Evolutionary conservation across 92 coral and sea anemone genomes (phyloP), one percentile per base, ranked within the genome.

Genomic region (Hydrozoanthus gracilis): DNA sequence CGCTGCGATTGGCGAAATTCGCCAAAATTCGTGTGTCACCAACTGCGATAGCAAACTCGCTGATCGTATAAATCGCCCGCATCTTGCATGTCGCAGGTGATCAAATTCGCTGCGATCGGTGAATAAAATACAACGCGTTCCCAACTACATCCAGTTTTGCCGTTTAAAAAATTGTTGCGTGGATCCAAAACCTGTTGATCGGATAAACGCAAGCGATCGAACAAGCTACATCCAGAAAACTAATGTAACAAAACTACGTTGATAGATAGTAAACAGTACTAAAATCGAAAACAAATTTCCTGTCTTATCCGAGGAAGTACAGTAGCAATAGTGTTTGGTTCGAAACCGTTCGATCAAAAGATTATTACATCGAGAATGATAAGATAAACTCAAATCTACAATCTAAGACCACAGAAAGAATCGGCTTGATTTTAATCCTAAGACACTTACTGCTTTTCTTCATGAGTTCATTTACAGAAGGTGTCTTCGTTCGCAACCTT

Each of bases 391-490:
- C 12, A 4, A 11, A 18, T 51, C 8, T 51, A 76, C 45, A 5
- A 15, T 50, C 56, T 14, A 44, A 61, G 8, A 71, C 44, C 27
- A 55, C 35, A 1, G 44, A 35, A 27, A 39, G 39, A 7, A 83
- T 8, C 1, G 0, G 11, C 44, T 6, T 7, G 73, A 10, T 68
- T 27, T 68, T 66, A 66, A n/a, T 15, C 58, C 11, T 15, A 15
- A 18, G 7, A 13, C 54, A 96, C 99, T 95, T 86, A 97, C 99
- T 95, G 52, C 17, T 92, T 92, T 95, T 95, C 87, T 91, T 97
- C 76, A 95, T 92, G 12, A 95, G 92, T 71, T 97, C 99, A 87
- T 97, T 95, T 62, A 91, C 91, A 11, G 98, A 97, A 4, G 99
- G 99, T 54, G 99, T 97, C 79, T 97, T 97, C n/a, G 98, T 93